phyloP scores from a whole-genome alignment of 2,797 vertebrate genomes.

The Lepus oiostolus region DNA sequence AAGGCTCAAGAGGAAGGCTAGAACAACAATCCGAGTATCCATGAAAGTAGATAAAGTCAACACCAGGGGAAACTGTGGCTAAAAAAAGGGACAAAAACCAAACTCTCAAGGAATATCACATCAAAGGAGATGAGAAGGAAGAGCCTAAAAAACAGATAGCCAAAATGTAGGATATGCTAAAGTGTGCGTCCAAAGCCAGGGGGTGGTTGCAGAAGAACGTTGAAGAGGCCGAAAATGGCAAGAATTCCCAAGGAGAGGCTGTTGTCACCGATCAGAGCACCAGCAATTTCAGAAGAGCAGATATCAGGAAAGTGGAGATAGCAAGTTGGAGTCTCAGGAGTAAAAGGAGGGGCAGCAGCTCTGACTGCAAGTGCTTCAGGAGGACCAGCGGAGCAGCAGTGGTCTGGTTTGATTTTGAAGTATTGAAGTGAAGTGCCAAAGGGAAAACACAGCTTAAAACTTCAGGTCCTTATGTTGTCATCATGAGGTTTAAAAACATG shows the following conservation, averaged over 20 bases:
- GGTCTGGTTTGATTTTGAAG: background rate
- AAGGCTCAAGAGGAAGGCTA: background rate
- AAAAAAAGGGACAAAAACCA: background rate
- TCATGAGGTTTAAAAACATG: conserved; percentile 21
- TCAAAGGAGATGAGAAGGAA: background rate
- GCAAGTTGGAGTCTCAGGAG: background rate
- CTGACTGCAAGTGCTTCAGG: background rate
- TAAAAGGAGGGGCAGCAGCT: background rate
- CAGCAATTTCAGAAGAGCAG: background rate
- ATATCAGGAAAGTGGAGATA: background rate
- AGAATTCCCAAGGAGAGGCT: background rate
- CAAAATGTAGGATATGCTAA: background rate
- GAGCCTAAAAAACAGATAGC: background rate
- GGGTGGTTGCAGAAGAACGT: background rate
- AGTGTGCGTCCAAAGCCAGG: background rate
- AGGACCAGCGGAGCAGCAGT: background rate
- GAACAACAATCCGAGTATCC: background rate
- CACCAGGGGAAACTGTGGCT: background rate
- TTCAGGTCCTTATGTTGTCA: background rate
- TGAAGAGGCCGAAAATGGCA: no score
- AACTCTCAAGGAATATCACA: background rate
- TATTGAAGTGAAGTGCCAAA: background rate
- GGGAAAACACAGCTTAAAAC: background rate
- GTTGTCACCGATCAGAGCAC: background rate
- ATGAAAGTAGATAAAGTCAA: background rate